Base-by-base conservation (phyloP, 2,888 invertebrate species). In the Drosophila glabriapex region DNA sequence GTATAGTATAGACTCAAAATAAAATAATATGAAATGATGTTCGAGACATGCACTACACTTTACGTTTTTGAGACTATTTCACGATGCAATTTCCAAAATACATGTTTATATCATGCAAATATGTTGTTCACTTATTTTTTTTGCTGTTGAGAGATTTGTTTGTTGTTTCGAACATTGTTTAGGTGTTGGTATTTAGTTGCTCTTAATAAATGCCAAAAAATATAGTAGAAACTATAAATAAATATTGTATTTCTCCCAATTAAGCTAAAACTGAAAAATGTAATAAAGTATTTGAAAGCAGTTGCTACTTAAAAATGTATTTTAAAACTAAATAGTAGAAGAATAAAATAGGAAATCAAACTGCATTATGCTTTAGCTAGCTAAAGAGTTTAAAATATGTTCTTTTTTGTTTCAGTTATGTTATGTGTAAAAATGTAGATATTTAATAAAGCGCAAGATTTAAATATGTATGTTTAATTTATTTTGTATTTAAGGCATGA, bases 151-250 rank as follows among this genome's bases (percentile, higher is more conserved):
- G 66, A 76, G 70, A 71, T 59, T 60, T 74, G 55, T 70, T 67
- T 78, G 60, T 69, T 63, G 74, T 70, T 52, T 61, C 33, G 58
- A 25, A 25, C 54, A 68, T 67, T 75, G 85, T 89, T 85, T 84
- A 89, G 68, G 85, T 89, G 88, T 85, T 60, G 59, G 53, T 74
- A 76, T 87, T 85, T 88, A 85, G 74, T 90, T 85, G 85, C 85
- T 90, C 85, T 85, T 80, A 76, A 68, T 62, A 74, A 78, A 78
- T 76, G 70, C 43, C 29, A 73, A 66, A 67, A 60, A 71, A 68
- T 74, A 53, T 68, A 29, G 12, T 39, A 4, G 4, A 55, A 68
- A 43, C 28, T 68, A 71, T 83, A 71, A 73, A 66, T 65, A 52
- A 58, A 58, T 77, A 75, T 58, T 61, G 54, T 52, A 54, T 65